These are phyloP conservation scores for Gobius niger DNA, from an alignment of 2,113 vertebrate species.

Conservation along the genomic window DNA sequence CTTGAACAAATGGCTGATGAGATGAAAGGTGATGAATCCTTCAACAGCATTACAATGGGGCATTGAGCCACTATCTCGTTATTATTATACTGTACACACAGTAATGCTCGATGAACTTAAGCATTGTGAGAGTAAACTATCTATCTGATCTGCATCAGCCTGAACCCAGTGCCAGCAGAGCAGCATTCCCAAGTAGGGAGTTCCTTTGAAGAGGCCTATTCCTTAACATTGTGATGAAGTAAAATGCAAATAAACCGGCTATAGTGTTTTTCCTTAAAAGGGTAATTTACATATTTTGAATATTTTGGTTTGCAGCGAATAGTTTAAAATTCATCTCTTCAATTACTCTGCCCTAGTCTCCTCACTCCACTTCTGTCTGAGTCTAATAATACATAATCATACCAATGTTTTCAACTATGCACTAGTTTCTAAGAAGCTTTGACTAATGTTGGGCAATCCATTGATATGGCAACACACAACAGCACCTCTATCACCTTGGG, in stretches of 20 bases:
- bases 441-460: slow-evolving; percentile 52
- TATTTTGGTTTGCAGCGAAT: slow-evolving; percentile 4
- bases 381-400: slow-evolving; percentile 7
- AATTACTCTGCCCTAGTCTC: background rate
- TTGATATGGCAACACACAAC: slow-evolving; percentile 40
- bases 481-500: slow-evolving; percentile 11
- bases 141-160: slow-evolving; percentile 17
- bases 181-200: slow-evolving; percentile 64
- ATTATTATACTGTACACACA: background rate
- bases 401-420: slow-evolving; percentile 26
- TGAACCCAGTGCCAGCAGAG: slow-evolving; percentile 43
- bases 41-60: background rate
- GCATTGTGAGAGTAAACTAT: slow-evolving; percentile 19
- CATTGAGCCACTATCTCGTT: background rate
- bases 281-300: background rate
- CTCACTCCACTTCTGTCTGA: background rate
- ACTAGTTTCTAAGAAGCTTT: slow-evolving; percentile 51
- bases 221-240: slow-evolving; percentile 27
- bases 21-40: background rate
- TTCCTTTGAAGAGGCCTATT: slow-evolving; percentile 49
- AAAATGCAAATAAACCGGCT: background rate
- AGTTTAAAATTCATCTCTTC: background rate
- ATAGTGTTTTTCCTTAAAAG: background rate
- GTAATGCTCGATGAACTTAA: slow-evolving; percentile 4
- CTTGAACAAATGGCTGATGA: background rate